Percentiles rank a stretch among this genome's conserved stretches.
phyloP scores from a whole-genome alignment of 1,140 invertebrate genomes.

The Cotesia vestalis region DNA sequence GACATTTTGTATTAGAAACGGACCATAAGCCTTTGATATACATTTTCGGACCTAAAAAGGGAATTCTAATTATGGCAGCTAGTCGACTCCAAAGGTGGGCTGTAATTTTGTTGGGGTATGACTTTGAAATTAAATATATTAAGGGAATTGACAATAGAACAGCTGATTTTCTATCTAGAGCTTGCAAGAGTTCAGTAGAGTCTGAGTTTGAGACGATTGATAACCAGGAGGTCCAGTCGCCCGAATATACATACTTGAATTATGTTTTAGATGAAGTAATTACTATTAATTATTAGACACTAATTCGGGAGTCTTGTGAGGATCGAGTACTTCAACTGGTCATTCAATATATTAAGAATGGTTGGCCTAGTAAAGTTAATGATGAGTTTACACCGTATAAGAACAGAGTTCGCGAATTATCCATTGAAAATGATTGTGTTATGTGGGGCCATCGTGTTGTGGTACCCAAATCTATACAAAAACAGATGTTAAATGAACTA shows the following conservation, averaged over 20 bases:
- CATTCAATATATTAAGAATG: constrained; percentile 36
- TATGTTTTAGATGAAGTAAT: not conserved
- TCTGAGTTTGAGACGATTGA: not conserved
- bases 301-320: not conserved
- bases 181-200: not conserved
- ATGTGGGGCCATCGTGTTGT: constrained; percentile 14
- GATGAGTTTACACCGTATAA: constrained; percentile 4
- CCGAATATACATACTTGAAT: not conserved
- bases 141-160: constrained; percentile 15
- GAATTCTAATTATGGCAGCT: constrained; percentile 14
- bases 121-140: constrained; percentile 18
- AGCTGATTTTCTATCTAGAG: constrained; percentile 20
- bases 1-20: constrained; percentile 23
- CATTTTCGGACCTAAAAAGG: constrained; percentile 22
- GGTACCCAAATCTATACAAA: not conserved
- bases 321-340: constrained; percentile 34
- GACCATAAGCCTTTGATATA: constrained; percentile 21
- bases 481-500: constrained; percentile 12
- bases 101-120: constrained; percentile 12
- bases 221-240: not conserved
- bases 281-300: not conserved
- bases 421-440: constrained; percentile 17
- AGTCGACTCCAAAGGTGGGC: constrained; percentile 24
- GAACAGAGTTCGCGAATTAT: constrained; percentile 22
- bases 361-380: constrained; percentile 37